phyloP scores from a whole-genome alignment of 2,888 invertebrate genomes.

The Linnaemya tessellans region DNA sequence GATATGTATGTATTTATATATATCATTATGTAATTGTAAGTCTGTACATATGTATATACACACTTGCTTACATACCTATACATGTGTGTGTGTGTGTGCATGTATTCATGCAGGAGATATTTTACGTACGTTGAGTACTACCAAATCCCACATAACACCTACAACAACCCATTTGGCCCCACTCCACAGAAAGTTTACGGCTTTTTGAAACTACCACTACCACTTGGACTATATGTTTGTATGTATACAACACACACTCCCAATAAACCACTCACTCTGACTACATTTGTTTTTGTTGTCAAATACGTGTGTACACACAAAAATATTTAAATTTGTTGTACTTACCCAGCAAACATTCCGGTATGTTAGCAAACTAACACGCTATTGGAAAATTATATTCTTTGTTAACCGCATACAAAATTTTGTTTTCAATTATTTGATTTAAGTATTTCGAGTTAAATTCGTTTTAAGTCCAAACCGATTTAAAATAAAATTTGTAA shows the following conservation, averaged over 20 bases:
- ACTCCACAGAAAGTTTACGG: slow-evolving; percentile 28
- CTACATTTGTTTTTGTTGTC: slow-evolving; percentile 51
- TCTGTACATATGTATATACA: neutral
- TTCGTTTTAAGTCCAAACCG: too few relatives aligned
- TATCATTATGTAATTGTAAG: slow-evolving; percentile 4
- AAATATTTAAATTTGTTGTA: slow-evolving; percentile 12
- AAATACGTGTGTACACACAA: slow-evolving; percentile 45
- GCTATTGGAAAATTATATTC: too few relatives aligned
- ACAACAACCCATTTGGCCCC: slow-evolving; percentile 51
- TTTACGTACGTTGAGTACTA: slow-evolving; percentile 48
- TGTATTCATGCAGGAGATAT: slow-evolving; percentile 39
- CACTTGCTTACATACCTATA: too few relatives aligned
- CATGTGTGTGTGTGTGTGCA: neutral
- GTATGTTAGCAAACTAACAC: too few relatives aligned
- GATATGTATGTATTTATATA: slow-evolving; percentile 13
- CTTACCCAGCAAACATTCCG: too few relatives aligned
- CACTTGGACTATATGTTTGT: slow-evolving; percentile 16
- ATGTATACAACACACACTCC: neutral
- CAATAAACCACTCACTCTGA: slow-evolving; percentile 49
- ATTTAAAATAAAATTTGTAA: too few relatives aligned
- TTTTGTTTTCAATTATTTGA: too few relatives aligned
- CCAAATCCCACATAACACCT: slow-evolving; percentile 62
- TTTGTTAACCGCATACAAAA: too few relatives aligned
- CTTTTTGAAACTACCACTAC: slow-evolving; percentile 50
- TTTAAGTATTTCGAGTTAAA: too few relatives aligned